Percentiles rank a stretch among this genome's conserved stretches.
Evolutionary conservation across 1,140 invertebrate genomes (phyloP).

Genomic region (Drosophila orena): DNA sequence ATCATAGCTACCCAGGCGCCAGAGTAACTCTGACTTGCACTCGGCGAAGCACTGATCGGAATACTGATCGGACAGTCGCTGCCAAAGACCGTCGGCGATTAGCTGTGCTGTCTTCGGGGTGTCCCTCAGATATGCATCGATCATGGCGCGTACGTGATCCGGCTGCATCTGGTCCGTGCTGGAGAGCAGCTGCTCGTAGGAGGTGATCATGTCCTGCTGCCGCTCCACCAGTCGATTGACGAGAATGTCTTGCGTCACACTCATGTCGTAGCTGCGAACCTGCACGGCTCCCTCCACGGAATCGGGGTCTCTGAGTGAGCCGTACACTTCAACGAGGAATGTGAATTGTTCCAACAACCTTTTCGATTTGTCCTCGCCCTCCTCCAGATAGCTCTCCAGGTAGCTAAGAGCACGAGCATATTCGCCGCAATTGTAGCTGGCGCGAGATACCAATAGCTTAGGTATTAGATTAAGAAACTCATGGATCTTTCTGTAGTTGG

Average conservation of each 20-base stretch:
- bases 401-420: slow-evolving; percentile 90
- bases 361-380: slow-evolving; percentile 84
- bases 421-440: slow-evolving; percentile 90
- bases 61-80: slow-evolving; percentile 84
- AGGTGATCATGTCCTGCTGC: slow-evolving; percentile 90
- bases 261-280: slow-evolving; percentile 88
- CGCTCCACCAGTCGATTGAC: slow-evolving; percentile 91
- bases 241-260: slow-evolving; percentile 89
- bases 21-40: slow-evolving; percentile 93
- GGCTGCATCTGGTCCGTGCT: slow-evolving; percentile 85
- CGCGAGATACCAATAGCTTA: slow-evolving; percentile 88
- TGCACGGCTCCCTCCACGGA: slow-evolving; percentile 90
- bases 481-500: slow-evolving; percentile 81
- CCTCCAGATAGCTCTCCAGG: slow-evolving; percentile 89
- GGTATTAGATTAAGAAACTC: slow-evolving; percentile 87
- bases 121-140: slow-evolving; percentile 91
- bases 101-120: slow-evolving; percentile 91
- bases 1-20: slow-evolving; percentile 93
- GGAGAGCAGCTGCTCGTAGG: slow-evolving; percentile 89
- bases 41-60: slow-evolving; percentile 86
- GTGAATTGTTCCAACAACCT: slow-evolving; percentile 87
- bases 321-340: slow-evolving; percentile 90
- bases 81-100: slow-evolving; percentile 87
- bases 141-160: slow-evolving; percentile 82
- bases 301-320: slow-evolving; percentile 91